Percentiles rank a stretch among this genome's conserved stretches.
Evolutionary conservation across 2,113 vertebrate species (phyloP).

Genomic region (Anser cygnoides): DNA sequence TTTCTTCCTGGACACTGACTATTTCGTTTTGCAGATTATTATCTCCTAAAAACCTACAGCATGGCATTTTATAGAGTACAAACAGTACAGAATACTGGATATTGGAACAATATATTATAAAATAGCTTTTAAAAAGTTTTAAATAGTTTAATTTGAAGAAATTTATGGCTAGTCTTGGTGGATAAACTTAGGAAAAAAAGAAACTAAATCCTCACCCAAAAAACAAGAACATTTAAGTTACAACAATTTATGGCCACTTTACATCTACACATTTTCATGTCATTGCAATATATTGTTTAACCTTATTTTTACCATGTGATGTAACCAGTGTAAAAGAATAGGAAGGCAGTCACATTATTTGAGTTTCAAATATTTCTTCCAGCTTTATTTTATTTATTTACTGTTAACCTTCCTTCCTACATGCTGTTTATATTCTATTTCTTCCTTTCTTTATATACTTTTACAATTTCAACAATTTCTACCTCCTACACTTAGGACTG

Average conservation of each 20-base stretch:
- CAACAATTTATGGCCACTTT: background rate
- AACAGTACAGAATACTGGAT: background rate
- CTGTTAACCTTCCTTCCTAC: background rate
- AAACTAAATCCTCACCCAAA: background rate
- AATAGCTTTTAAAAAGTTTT: background rate
- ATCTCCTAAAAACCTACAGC: background rate
- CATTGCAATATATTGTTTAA: background rate
- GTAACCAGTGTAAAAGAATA: background rate
- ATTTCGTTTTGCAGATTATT: conserved; percentile 10
- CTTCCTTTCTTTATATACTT: background rate
- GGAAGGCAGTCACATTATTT: background rate
- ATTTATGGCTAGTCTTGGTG: background rate
- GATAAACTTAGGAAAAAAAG: background rate
- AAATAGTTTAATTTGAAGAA: background rate
- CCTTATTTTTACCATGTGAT: background rate
- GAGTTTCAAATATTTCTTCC: background rate
- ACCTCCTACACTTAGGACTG: background rate
- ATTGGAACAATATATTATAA: background rate
- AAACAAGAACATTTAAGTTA: background rate
- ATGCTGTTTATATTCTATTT: background rate
- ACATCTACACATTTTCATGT: background rate
- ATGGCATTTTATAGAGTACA: background rate
- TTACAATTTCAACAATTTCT: background rate
- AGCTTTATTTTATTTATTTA: background rate
- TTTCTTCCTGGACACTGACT: background rate